A percentile compares a stretch with the other conserved stretches of the same genome.
Evolutionary conservation across 2,888 invertebrate genomes (phyloP).

Genomic region (Chymomyza fuscimana): DNA sequence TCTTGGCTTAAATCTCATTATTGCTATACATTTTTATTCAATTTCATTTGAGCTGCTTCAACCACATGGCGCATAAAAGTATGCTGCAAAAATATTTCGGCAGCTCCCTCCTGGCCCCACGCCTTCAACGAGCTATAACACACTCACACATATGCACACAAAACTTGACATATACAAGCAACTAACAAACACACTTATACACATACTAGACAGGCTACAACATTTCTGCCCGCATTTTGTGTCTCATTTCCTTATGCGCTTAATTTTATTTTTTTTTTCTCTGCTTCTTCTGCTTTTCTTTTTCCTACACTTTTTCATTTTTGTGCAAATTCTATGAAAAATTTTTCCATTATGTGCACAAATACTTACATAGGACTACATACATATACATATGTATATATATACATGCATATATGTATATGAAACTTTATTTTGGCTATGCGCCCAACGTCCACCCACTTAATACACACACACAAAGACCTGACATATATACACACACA

Average conservation of each 20-base stretch:
- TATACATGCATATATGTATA: conserved; percentile 9
- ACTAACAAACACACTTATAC: conserved; percentile 21
- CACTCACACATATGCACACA: not conserved
- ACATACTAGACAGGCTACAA: conserved; percentile 28
- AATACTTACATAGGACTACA: conserved; percentile 48
- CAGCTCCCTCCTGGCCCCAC: not conserved
- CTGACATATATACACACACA: conserved; percentile 33
- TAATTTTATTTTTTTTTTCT: conserved; percentile 69
- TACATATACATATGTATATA: conserved; percentile 14
- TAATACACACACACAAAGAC: conserved; percentile 22
- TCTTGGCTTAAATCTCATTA: not conserved
- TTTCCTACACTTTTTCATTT: conserved; percentile 70
- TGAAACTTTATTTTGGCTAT: conserved; percentile 28
- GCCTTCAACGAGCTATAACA: not conserved
- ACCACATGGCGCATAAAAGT: conserved; percentile 46
- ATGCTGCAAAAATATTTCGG: conserved; percentile 59
- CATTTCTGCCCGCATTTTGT: conserved; percentile 42
- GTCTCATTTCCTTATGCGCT: conserved; percentile 75
- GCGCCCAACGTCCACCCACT: conserved; percentile 64
- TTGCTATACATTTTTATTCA: conserved; percentile 34
- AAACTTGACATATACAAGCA: conserved; percentile 3
- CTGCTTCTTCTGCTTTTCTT: conserved; percentile 23
- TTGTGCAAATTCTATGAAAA: conserved; percentile 78
- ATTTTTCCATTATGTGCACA: conserved; percentile 76
- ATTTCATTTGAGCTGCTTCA: conserved; percentile 49